phyloP scores from a whole-genome alignment of 1,140 invertebrate species.

The Muscidifurax raptorellus region DNA sequence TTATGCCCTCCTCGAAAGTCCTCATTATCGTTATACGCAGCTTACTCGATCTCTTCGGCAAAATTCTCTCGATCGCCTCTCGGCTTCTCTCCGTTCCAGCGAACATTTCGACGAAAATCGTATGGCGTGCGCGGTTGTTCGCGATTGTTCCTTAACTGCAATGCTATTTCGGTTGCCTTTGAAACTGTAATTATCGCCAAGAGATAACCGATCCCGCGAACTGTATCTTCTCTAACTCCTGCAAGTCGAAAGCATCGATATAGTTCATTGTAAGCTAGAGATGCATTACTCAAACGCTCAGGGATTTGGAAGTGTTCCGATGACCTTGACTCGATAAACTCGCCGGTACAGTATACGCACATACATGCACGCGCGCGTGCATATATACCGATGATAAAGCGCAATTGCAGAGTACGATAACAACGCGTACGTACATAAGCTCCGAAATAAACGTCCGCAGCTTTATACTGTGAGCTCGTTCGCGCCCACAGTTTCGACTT shows the following conservation, averaged over 20 bases:
- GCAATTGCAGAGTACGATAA: not conserved
- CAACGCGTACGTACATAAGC: not conserved
- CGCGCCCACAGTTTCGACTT: not conserved
- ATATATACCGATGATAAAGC: not conserved
- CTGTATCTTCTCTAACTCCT: too few species aligned
- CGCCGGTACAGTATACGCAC: not conserved
- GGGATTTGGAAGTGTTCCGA: not conserved
- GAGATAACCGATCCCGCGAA: too few species aligned
- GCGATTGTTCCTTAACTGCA: too few species aligned
- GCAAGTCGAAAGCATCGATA: too few species aligned
- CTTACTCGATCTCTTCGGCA: not conserved
- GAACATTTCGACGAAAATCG: not conserved
- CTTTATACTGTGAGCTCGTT: not conserved
- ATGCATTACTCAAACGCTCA: not conserved
- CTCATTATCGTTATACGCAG: not conserved
- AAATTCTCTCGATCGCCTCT: not conserved
- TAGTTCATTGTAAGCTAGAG: not conserved
- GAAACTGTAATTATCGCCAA: too few species aligned
- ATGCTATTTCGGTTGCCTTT: too few species aligned
- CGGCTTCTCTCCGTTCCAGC: not conserved
- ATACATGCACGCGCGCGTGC: too few species aligned
- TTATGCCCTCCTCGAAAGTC: not conserved
- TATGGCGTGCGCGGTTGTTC: not conserved
- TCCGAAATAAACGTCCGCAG: not conserved
- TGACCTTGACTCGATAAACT: conserved; percentile 32